Evolutionary conservation across 2,113 vertebrate species (phyloP).

Genomic region (Saccopteryx leptura): DNA sequence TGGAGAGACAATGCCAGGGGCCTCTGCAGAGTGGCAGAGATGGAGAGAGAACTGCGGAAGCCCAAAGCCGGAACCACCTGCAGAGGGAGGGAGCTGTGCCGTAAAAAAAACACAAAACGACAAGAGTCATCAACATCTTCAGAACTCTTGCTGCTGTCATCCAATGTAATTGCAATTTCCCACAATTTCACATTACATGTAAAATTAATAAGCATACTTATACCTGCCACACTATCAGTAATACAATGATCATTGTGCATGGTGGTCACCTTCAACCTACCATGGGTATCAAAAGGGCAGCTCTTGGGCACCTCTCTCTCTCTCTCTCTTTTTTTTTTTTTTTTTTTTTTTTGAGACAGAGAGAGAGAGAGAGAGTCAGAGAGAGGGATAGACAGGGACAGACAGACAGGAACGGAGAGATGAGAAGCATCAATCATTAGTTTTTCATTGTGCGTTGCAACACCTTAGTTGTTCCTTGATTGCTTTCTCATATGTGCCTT

Average conservation of each 20-base stretch:
- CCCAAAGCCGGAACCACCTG: neutral
- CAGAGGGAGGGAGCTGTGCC: neutral
- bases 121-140: conserved; percentile 8
- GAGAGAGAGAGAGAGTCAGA: no score
- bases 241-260: neutral
- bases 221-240: neutral
- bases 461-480: no score
- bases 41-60: neutral
- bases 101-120: neutral
- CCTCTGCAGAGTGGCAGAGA: neutral
- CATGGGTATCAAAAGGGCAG: no score
- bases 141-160: conserved; percentile 9
- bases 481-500: no score
- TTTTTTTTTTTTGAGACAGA: no score
- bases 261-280: neutral
- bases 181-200: conserved; percentile 19
- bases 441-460: no score
- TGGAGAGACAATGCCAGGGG: neutral
- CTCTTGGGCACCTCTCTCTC: no score
- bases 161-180: conserved; percentile 62
- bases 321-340: no score
- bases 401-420: no score
- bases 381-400: no score
- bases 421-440: no score
- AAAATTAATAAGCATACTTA: conserved; percentile 54